Conservation (phyloP, 2,113 vertebrate species). For the Thermophis baileyi region DNA sequence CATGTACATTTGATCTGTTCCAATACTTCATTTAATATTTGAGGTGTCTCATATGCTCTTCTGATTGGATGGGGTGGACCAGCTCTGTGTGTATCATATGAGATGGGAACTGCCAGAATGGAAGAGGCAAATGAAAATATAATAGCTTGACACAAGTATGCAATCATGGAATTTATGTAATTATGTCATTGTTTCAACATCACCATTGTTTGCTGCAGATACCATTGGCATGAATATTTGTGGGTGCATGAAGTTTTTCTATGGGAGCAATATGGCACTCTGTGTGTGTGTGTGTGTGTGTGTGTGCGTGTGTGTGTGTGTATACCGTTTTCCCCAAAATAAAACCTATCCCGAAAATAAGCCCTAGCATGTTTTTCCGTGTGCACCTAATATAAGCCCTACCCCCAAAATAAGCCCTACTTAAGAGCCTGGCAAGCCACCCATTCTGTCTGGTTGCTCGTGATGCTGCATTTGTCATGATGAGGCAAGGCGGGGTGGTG, state of each 20-base stretch:
- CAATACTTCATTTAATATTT: not conserved
- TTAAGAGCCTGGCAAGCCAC: too few relatives aligned
- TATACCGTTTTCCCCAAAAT: too few relatives aligned
- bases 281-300: not conserved
- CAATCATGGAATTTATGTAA: not conserved
- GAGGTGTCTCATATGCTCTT: not conserved
- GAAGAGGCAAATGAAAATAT: not conserved
- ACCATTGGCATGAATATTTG: not conserved
- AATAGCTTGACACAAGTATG: not conserved
- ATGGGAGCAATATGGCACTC: not conserved
- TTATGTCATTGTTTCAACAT: not conserved
- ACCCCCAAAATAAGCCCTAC: too few relatives aligned
- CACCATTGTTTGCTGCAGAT: not conserved
- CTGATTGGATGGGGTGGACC: not conserved
- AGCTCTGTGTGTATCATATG: not conserved
- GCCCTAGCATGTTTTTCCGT: too few relatives aligned
- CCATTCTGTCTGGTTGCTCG: too few relatives aligned
- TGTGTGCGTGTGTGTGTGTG: too few relatives aligned
- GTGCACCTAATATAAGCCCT: too few relatives aligned
- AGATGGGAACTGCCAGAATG: not conserved
- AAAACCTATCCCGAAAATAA: too few relatives aligned
- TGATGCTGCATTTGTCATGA: too few relatives aligned
- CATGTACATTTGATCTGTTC: not conserved
- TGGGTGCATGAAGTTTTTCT: not conserved
- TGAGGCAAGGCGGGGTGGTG: too few relatives aligned